phyloP scores from a whole-genome alignment of 2,797 vertebrate species.

The Gallinago nigripennis region DNA sequence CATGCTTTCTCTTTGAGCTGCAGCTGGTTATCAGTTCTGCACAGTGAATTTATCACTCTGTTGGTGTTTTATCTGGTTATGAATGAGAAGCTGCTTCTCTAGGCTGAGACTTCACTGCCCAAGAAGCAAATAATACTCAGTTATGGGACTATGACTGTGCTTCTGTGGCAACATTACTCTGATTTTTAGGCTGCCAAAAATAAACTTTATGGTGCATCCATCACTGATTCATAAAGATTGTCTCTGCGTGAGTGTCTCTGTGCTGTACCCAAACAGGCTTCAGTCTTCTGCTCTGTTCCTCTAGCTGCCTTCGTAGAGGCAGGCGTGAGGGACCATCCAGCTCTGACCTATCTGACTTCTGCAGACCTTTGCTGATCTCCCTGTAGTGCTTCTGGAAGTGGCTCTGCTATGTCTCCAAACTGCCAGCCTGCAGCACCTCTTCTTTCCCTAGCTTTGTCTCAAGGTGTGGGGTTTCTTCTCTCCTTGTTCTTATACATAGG shows the following conservation, averaged over 20 bases:
- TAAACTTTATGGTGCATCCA: not conserved
- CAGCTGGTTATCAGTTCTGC: not conserved
- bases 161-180: not conserved
- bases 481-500: not conserved
- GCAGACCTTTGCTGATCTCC: not conserved
- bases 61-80: not conserved
- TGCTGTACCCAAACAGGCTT: not conserved
- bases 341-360: not conserved
- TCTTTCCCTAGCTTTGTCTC: not conserved
- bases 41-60: not conserved
- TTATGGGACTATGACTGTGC: not conserved
- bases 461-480: not conserved
- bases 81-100: not conserved
- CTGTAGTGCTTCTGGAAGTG: rapidly evolving
- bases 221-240: not conserved
- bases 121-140: not conserved
- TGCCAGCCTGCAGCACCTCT: not conserved
- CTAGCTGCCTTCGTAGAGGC: not conserved
- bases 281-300: not conserved
- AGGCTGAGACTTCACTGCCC: not conserved
- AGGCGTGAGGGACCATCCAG: not conserved
- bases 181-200: not conserved
- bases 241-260: not conserved
- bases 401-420: not conserved
- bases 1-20: not conserved